phyloP scores from a whole-genome alignment of 2,888 invertebrate species.

The Synanthedon andrenaeformis region DNA sequence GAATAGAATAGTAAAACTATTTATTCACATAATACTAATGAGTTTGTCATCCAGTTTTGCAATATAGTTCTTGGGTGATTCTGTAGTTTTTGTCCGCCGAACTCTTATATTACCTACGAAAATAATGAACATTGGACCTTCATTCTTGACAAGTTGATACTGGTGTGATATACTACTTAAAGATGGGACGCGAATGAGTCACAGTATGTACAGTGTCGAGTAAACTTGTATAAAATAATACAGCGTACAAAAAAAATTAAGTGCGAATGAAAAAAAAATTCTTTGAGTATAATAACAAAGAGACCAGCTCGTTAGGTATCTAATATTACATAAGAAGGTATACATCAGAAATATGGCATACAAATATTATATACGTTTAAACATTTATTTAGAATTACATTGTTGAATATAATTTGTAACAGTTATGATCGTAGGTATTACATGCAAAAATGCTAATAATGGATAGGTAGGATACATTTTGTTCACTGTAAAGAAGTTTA shows the following conservation, averaged over 20 bases:
- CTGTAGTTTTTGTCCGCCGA: constrained; percentile 26
- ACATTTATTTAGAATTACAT: constrained; percentile 15
- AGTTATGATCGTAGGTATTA: constrained; percentile 7
- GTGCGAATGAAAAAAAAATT: constrained; percentile 34
- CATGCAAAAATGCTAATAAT: background rate
- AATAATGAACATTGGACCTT: constrained; percentile 58
- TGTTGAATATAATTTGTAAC: constrained; percentile 6
- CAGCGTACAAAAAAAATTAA: constrained; percentile 27
- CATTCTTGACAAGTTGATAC: constrained; percentile 43
- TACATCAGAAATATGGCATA: constrained; percentile 45
- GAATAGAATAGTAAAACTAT: too few relatives aligned
- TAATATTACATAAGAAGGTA: constrained; percentile 2
- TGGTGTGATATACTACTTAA: constrained; percentile 17
- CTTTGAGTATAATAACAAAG: constrained; percentile 61
- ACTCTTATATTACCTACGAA: constrained; percentile 54
- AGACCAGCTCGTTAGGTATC: constrained; percentile 56
- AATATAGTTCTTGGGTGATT: too few relatives aligned
- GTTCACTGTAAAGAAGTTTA: background rate
- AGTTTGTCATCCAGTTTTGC: too few relatives aligned
- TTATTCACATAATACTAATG: too few relatives aligned
- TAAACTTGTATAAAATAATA: background rate
- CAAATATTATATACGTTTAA: constrained; percentile 47
- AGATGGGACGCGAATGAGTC: constrained; percentile 29
- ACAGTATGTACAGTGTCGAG: constrained; percentile 10
- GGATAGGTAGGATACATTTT: background rate